Conservation (phyloP, 2,888 invertebrate genomes). For the Ellobium chinense region DNA sequence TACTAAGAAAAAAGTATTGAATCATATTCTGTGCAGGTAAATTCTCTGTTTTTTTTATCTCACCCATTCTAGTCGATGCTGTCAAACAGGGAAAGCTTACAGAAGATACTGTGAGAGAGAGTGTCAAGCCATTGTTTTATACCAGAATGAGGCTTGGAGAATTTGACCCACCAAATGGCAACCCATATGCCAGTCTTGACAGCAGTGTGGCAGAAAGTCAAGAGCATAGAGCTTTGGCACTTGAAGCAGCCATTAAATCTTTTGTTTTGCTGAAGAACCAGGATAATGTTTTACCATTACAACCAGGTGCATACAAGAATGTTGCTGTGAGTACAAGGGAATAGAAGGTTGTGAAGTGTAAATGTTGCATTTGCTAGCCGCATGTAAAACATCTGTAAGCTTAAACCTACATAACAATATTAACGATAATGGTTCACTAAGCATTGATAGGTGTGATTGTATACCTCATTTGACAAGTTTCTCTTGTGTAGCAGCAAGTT, state of each 20-base stretch:
- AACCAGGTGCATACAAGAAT: constrained; percentile 3
- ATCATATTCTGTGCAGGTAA: no score
- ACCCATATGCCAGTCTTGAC: constrained; percentile 60
- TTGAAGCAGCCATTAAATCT: constrained; percentile 67
- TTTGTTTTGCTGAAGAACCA: constrained; percentile 72
- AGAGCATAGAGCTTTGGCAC: constrained; percentile 59
- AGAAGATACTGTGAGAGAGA: constrained; percentile 46
- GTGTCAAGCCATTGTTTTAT: constrained; percentile 56
- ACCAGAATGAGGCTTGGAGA: constrained; percentile 61
- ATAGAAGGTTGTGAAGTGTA: no score
- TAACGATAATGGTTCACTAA: no score
- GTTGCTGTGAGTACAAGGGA: constrained; percentile 49
- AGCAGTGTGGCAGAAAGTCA: constrained; percentile 58
- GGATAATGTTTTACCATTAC: constrained; percentile 54
- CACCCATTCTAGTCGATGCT: constrained; percentile 54
- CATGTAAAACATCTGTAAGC: no score
- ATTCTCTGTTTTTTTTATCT: no score
- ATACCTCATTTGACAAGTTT: no score
- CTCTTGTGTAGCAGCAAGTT: no score
- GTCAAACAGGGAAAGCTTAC: constrained; percentile 49
- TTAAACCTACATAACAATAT: no score
- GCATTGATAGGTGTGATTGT: no score
- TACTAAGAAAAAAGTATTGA: no score
- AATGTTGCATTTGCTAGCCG: no score
- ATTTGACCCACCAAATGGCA: constrained; percentile 60